Conservation (phyloP, 2,888 invertebrate genomes). For the Lithophane semibrunnea region DNA sequence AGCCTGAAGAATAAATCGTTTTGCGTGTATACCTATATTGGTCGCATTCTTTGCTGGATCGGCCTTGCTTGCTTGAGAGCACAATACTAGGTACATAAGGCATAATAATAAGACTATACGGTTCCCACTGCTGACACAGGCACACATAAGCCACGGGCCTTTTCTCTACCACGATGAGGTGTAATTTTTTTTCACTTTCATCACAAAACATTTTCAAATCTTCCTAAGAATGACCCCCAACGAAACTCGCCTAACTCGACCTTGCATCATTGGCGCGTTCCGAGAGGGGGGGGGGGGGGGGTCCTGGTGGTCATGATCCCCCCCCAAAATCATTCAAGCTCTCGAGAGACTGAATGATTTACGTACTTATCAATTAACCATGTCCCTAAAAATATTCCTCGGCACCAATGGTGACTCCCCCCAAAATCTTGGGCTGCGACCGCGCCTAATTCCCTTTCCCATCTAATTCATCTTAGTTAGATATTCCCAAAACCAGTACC, state of each 20-base stretch:
- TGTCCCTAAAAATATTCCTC: too few species aligned
- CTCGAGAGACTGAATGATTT: too few species aligned
- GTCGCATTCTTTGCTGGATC: constrained; percentile 29
- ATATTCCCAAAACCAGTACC: neutral
- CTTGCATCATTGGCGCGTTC: neutral
- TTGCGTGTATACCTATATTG: constrained; percentile 25
- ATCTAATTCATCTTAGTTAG: neutral
- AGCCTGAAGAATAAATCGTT: constrained; percentile 39
- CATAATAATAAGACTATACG: too few species aligned
- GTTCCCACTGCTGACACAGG: too few species aligned
- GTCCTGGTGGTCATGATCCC: too few species aligned
- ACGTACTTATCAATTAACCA: too few species aligned
- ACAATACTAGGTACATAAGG: constrained; percentile 7
- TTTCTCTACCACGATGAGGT: neutral
- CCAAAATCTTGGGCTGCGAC: too few species aligned
- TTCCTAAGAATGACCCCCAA: neutral
- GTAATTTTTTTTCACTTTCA: neutral
- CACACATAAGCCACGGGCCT: too few species aligned
- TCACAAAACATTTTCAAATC: neutral
- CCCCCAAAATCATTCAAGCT: too few species aligned
- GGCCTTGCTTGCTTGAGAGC: constrained; percentile 1
- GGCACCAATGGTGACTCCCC: too few species aligned
- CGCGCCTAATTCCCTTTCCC: neutral
- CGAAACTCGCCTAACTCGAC: neutral
- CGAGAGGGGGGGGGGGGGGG: too few species aligned